Evolutionary conservation across 2,888 invertebrate species (phyloP), one percentile per base, ranked within the genome.

Genomic region (Cryptocephalus moraei): DNA sequence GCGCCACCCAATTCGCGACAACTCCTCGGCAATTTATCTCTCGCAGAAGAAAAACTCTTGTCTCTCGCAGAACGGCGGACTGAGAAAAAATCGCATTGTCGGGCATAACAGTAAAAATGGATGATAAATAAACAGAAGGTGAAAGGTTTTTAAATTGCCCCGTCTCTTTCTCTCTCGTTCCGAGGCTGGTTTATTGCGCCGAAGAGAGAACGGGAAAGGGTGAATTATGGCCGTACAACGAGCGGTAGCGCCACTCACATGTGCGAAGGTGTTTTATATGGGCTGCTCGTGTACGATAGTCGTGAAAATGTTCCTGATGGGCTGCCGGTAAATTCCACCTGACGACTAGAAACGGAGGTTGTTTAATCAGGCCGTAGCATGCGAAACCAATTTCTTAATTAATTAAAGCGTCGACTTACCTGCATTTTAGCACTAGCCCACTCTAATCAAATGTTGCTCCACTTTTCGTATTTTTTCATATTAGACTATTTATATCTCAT

Each of bases 241-340:
- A 61, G 60, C 58, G 55, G 63, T 63, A 62, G 62, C 62, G 61
- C 61, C 62, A 59, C 61, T 60, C 60, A 58, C 62, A 61, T 62
- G 62, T 62, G 63, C 62, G 58, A 61, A 62, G 62, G 63, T 63
- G 63, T 62, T 62, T 62, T 62, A 53, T 55, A 62, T 53, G 62
- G 55, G 54, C 55, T 54, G 55, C 56, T 61, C 55, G 58, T 57
- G 56, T 55, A 56, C 54, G 56, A 58, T 59, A 54, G 48, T 54
- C 55, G 49, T 53, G 56, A 52, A 55, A 54, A 12, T 36, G 12
- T 11, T 11, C 12, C 11, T 50, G 47, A 34, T 14, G 2, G 34
- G 39, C 33, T 13, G 46, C 32, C 8, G 41, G 54, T 53, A 50
- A 58, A 58, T 52, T 59, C 52, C 53, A 43, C 56, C 22, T 22